Conservation (phyloP, 2,797 vertebrate genomes). For the Halcyon smyrnensis region DNA sequence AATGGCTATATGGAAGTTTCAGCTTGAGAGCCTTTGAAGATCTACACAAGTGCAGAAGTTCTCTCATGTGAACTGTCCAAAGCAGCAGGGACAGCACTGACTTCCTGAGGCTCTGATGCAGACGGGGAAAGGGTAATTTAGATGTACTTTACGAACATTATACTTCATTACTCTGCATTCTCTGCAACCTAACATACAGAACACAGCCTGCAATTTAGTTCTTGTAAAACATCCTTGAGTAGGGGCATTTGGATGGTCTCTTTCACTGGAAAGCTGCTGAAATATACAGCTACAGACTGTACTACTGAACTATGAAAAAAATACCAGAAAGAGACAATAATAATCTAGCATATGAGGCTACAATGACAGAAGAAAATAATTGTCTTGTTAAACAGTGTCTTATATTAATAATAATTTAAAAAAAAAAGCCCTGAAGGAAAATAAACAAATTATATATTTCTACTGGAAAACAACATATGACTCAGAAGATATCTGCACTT, state of each 20-base stretch:
- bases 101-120: background rate
- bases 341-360: background rate
- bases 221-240: background rate
- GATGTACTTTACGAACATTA: background rate
- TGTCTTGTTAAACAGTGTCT: background rate
- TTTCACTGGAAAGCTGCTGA: background rate
- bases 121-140: background rate
- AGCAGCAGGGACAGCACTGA: fast-evolving
- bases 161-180: background rate
- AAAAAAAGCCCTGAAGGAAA: background rate
- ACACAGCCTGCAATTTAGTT: background rate
- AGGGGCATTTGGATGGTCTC: background rate
- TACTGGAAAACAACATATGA: background rate
- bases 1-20: background rate
- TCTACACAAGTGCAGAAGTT: fast-evolving
- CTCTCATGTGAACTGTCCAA: background rate
- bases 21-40: background rate
- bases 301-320: background rate
- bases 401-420: no score
- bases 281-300: background rate
- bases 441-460: background rate
- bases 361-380: background rate
- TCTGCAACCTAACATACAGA: background rate
- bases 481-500: background rate
- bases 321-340: background rate